Evolutionary conservation across 1,140 invertebrate genomes (phyloP).

Genomic region (Pseudomyrmex flavicornis): DNA sequence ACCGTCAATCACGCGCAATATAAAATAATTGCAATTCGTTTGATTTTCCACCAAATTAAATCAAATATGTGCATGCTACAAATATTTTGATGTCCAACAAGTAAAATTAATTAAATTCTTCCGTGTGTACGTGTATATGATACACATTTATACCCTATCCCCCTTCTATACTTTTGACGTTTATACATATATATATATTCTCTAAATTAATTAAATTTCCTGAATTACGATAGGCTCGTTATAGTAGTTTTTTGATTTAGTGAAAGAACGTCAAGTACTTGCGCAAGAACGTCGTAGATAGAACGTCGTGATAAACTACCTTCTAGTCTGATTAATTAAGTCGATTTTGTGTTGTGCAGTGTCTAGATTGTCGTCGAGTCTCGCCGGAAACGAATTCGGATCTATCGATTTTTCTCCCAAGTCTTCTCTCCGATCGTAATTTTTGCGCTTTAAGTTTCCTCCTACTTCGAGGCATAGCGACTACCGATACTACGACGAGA

Average conservation of each 20-base stretch:
- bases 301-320: conserved; percentile 24
- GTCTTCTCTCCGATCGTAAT: conserved; percentile 20
- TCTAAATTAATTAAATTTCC: conserved; percentile 34
- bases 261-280: conserved; percentile 9
- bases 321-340: conserved; percentile 10
- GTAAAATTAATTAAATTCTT: conserved; percentile 26
- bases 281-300: not conserved
- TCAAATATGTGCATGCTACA: not conserved
- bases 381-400: conserved; percentile 56
- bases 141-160: not conserved
- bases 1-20: conserved; percentile 18
- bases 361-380: conserved; percentile 46
- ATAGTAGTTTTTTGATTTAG: conserved; percentile 16
- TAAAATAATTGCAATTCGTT: conserved; percentile 25
- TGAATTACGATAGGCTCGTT: not conserved
- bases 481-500: conserved; percentile 74
- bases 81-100: conserved; percentile 18
- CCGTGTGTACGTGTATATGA: not conserved
- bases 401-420: conserved; percentile 28
- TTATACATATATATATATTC: not conserved
- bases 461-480: conserved; percentile 75
- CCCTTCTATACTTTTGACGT: no score
- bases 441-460: conserved; percentile 34
- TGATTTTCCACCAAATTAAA: conserved; percentile 34
- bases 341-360: conserved; percentile 22